Base-by-base conservation (phyloP, 2,888 invertebrate genomes). In the Pherbina coryleti region DNA sequence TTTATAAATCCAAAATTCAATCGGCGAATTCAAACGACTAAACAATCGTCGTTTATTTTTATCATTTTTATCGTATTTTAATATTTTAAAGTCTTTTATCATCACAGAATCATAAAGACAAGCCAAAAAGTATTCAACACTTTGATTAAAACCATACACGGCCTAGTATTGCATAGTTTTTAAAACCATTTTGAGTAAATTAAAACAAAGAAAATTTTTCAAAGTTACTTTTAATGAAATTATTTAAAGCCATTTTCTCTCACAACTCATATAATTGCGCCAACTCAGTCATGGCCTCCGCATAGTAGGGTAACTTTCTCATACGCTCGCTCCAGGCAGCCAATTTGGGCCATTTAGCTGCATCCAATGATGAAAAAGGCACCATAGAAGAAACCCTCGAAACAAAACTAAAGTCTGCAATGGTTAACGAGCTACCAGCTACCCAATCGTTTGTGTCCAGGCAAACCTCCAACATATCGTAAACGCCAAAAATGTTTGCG, bases 351-450 rank as follows among this genome's bases (percentile, higher is more conserved):
- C 84, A 84, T 34, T 66, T 66, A 17, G 82, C 82, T 5, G 5
- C 9, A 1, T 75, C 77, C 3, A 83, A 80, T 28, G 87, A 57
- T 0, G 82, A 79, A 0, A 81, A 82, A 51, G 82, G 82, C 9
- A 51, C 57, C 17, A 85, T 31, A 0, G 80, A 81, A 78, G 85
- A 83, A 28, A 85, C 70, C 0, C 83, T 85, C 31, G 85, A 71
- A 7, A 85, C 84, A 34, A 85, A 81, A 75, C 87, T 85, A 0
- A 89, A 84, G 80, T 88, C 88, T 1, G 89, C 88, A 74, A 88
- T 84, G 31, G 88, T 88, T 44, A 88, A 57, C n/a, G 80, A 57
- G 11, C 82, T 78, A 0, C 88, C 88, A 3, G 86, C 88, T 72
- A 88, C 34, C 51, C 85, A 88, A 1, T 53, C 51, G n/a, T 82